phyloP scores from a whole-genome alignment of 1,140 invertebrate genomes.

The Arctopsyche grandis region DNA sequence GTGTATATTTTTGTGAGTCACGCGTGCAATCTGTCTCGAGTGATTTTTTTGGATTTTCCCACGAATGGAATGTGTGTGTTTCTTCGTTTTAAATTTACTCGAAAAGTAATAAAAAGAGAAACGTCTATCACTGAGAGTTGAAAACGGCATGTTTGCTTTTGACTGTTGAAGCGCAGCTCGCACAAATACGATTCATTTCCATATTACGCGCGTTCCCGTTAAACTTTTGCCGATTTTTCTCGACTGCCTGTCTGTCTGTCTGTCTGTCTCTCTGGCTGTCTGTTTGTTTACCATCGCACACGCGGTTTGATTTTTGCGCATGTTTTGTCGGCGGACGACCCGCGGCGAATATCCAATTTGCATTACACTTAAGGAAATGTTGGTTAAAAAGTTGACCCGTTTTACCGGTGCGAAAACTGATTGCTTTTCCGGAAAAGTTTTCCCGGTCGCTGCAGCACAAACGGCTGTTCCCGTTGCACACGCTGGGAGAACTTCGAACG shows the following conservation, averaged over 20 bases:
- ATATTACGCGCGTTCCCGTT: slow-evolving; percentile 5
- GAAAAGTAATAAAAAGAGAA: slow-evolving; percentile 4
- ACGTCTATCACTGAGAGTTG: slow-evolving; percentile 24
- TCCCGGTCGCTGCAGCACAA: slow-evolving; percentile 21
- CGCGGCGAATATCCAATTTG: slow-evolving; percentile 31
- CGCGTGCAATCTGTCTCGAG: no score
- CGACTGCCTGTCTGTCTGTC: slow-evolving; percentile 11
- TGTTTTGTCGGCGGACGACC: not conserved
- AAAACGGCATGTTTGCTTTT: slow-evolving; percentile 10
- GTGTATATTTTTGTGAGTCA: no score
- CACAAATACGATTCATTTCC: slow-evolving; percentile 38
- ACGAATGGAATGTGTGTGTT: no score
- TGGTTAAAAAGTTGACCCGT: slow-evolving; percentile 29
- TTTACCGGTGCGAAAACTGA: slow-evolving; percentile 36
- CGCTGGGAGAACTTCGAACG: not conserved
- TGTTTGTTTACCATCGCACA: not conserved
- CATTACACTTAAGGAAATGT: slow-evolving; percentile 14
- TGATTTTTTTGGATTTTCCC: no score
- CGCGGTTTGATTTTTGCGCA: slow-evolving; percentile 6
- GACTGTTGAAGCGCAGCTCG: slow-evolving; percentile 26
- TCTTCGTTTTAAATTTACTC: no score
- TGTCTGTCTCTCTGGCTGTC: slow-evolving; percentile 24
- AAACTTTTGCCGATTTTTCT: slow-evolving; percentile 35
- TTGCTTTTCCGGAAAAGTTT: slow-evolving; percentile 40
- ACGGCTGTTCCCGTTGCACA: slow-evolving; percentile 22